These are phyloP conservation scores for Enteromius mattozi DNA, from an alignment of 2,797 vertebrate genomes.

Conservation along the genomic window DNA sequence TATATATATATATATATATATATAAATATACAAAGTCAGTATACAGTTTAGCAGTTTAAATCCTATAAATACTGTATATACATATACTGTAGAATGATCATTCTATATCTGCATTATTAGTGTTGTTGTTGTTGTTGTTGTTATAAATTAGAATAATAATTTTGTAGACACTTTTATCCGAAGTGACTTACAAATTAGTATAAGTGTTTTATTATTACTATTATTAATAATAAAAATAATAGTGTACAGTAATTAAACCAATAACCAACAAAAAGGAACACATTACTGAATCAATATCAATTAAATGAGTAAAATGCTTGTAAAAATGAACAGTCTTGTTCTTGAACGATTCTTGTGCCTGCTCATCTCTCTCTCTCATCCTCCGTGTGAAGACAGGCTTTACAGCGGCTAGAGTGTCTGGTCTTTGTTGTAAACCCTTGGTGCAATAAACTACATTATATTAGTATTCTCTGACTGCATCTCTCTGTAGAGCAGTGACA, in stretches of 20 bases:
- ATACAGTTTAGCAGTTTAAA: too few species aligned
- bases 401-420: not conserved
- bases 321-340: not conserved
- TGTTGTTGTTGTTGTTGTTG: not conserved
- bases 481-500: constrained; percentile 24
- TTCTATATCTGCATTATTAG: not conserved
- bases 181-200: too few species aligned
- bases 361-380: not conserved
- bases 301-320: not conserved
- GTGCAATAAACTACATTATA: constrained; percentile 31
- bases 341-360: not conserved
- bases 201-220: too few species aligned
- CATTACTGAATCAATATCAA: not conserved
- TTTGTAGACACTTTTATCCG: too few species aligned
- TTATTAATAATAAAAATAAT: not conserved
- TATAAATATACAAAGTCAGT: too few species aligned
- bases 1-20: too few species aligned
- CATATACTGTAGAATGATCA: too few species aligned
- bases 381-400: not conserved
- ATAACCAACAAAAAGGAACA: too few species aligned
- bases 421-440: constrained; percentile 19
- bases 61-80: too few species aligned
- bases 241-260: not conserved
- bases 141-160: too few species aligned
- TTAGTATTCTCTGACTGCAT: constrained; percentile 35